These are phyloP conservation scores for Sitodiplosis mosellana DNA, from an alignment of 1,140 invertebrate genomes.

Conservation along the genomic window DNA sequence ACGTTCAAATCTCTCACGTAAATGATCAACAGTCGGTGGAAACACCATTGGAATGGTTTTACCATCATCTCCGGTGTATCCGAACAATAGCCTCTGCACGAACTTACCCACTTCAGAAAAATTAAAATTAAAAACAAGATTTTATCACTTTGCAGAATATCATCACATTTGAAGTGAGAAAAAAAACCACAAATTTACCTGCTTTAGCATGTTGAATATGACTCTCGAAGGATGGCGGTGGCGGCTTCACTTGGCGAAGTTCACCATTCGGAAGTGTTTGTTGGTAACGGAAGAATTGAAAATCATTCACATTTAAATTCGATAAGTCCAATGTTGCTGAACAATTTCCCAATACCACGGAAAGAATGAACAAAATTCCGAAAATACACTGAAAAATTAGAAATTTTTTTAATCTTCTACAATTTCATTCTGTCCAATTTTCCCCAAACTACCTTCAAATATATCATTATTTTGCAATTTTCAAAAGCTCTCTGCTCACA, in stretches of 20 bases:
- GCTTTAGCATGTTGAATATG: not conserved
- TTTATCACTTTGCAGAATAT: too few relatives aligned
- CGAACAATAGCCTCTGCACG: not conserved
- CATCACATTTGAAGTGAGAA: not conserved
- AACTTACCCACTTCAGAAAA: too few relatives aligned
- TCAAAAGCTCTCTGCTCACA: too few relatives aligned
- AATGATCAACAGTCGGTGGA: not conserved
- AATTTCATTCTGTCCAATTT: not conserved
- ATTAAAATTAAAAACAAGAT: too few relatives aligned
- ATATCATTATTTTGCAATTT: too few relatives aligned
- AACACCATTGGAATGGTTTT: not conserved
- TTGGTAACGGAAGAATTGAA: not conserved
- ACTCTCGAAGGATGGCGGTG: not conserved
- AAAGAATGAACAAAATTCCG: conserved; percentile 7
- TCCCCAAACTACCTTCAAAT: too few relatives aligned
- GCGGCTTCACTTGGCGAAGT: not conserved
- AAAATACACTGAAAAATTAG: conserved; percentile 9
- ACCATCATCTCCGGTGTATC: not conserved
- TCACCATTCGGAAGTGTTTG: not conserved
- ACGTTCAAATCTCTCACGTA: not conserved
- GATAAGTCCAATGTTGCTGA: conserved; percentile 1
- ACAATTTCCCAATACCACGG: conserved; percentile 8
- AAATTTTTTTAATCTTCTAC: too few relatives aligned
- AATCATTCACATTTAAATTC: not conserved
- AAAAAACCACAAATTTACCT: not conserved